Base-by-base conservation (phyloP, 2,888 invertebrate species). In the Aleiodes alternator region DNA sequence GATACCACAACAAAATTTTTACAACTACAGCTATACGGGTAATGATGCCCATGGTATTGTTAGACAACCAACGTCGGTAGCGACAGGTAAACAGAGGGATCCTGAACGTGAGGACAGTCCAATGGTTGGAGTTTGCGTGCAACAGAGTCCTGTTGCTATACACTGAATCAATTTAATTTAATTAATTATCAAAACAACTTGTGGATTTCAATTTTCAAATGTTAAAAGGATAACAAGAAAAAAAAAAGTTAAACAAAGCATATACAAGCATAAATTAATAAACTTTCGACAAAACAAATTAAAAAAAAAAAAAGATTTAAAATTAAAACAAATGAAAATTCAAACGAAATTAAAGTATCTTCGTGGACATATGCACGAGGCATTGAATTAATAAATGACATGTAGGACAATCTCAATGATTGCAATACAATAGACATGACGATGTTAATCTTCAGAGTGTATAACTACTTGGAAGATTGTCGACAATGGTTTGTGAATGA, bases 101-200 rank as follows among this genome's bases (percentile, higher is more conserved):
- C 82, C 87, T 59, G 92, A 92, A 82, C 90, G 92, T 81, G 94
- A 94, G 83, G 94, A 94, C 87, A 94, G 95, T 86, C 95, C 95
- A 82, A 95, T 97, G 95, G 94, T 96, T 86, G 96, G 95, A 81
- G 96, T 96, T 84, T 96, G 96, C 91, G 94, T 96, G 88, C 96
- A 96, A 91, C 96, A 97, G 92, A 96, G 96, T 92, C 96, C 97
- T 85, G 97, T 97, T 87, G 96, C 96, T 90, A 97, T 97, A 90
- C 97, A 97, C 91, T 94, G 91, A 91, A 79, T 73, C 43, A 50
- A 69, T 69, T 70, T 53, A 23, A 43, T 59, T 64, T 43, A 14
- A 64, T 64, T 64, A 43, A 64, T 16, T 64, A 64, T 43, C 14
- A 11, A n/a, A 43, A 43, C 64, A 64, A 64, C 43, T 64, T 34